Evolutionary conservation across 92 coral and sea anemone genomes (phyloP).

Genomic region (Umimayanthus chanpuru): DNA sequence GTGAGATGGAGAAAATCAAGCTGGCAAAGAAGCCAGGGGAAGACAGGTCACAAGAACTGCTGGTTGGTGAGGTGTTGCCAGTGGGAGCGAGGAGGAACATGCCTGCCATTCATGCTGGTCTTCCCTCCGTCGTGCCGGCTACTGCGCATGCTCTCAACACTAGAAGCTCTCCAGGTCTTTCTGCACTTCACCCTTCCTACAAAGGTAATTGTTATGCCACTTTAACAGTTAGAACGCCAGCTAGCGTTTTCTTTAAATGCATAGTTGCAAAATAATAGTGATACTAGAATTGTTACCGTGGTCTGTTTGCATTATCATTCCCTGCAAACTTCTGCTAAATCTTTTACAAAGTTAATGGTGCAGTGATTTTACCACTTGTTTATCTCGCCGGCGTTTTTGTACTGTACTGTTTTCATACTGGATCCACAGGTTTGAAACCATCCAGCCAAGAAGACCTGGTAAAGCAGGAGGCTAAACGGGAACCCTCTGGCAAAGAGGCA

Average conservation of each 20-base stretch:
- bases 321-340: neutral
- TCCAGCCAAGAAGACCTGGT: slow-evolving; percentile 62
- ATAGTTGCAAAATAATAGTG: neutral
- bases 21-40: slow-evolving; percentile 67
- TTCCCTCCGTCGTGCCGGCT: slow-evolving; percentile 78
- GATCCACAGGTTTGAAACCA: slow-evolving; percentile 51
- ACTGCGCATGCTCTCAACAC: slow-evolving; percentile 73
- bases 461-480: slow-evolving; percentile 25
- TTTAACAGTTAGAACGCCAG: too few species aligned
- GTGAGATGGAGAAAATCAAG: slow-evolving; percentile 47
- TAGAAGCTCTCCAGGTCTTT: slow-evolving; percentile 58
- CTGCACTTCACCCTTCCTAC: slow-evolving; percentile 44
- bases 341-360: too few species aligned
- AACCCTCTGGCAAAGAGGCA: slow-evolving; percentile 6
- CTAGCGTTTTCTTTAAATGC: too few species aligned
- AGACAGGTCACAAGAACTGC: slow-evolving; percentile 77
- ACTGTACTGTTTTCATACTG: neutral
- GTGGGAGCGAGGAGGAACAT: slow-evolving; percentile 72
- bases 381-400: too few species aligned
- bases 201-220: slow-evolving; percentile 59
- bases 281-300: neutral
- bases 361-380: too few species aligned
- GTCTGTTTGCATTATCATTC: neutral
- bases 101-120: slow-evolving; percentile 89
- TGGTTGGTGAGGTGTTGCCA: slow-evolving; percentile 88